These are phyloP conservation scores for Calyptommatus sinebrachiatus DNA, from an alignment of 2,113 vertebrate species.

Conservation along the genomic window DNA sequence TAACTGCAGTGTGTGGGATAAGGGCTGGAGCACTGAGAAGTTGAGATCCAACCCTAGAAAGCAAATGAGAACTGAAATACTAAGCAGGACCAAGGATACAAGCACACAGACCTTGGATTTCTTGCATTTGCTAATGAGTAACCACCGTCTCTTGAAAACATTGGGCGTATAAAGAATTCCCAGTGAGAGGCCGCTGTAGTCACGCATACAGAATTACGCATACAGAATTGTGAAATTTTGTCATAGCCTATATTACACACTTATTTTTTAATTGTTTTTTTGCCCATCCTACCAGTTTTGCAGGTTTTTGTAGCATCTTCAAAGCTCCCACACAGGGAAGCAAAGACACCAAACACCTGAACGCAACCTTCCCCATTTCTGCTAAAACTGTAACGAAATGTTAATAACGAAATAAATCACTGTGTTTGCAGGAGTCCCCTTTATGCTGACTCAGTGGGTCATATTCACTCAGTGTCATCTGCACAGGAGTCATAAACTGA, in stretches of 20 bases:
- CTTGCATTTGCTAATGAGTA: neutral
- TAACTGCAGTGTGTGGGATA: neutral
- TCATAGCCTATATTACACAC: neutral
- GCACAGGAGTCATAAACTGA: neutral
- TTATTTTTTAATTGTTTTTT: neutral
- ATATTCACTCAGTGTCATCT: neutral
- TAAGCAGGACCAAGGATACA: neutral
- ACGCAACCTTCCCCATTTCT: neutral
- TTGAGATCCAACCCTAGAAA: too few relatives aligned
- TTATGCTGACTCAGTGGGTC: neutral
- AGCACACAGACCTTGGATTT: neutral
- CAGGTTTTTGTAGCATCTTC: neutral
- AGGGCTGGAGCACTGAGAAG: neutral
- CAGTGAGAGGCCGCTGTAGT: neutral
- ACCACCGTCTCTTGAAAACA: too few relatives aligned
- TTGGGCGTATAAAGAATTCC: neutral
- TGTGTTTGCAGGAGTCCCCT: neutral
- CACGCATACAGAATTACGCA: neutral
- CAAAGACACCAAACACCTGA: neutral
- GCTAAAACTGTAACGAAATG: neutral
- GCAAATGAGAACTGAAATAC: neutral
- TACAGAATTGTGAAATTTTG: neutral
- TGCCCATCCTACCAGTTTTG: neutral
- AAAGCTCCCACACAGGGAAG: neutral
- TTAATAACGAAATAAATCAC: neutral